Base-by-base conservation (phyloP, 2,888 invertebrate species). In the Subacronicta megacephala region DNA sequence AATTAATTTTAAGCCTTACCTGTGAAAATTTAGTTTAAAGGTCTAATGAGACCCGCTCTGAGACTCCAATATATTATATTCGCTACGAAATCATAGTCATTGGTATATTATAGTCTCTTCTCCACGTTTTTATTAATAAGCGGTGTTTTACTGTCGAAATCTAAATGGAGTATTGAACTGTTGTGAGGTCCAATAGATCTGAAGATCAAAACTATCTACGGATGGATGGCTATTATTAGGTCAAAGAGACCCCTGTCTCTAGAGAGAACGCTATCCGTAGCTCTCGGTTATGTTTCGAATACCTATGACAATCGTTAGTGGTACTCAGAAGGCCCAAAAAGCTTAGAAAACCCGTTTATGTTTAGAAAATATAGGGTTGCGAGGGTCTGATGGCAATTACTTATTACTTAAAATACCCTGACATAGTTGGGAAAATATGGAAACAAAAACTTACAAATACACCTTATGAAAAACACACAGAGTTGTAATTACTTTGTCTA, bases 1-100 rank as follows among this genome's bases (percentile, higher is more conserved):
- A 63, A 56, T 38, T 45, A n/a, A 40, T 20, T 69, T 63, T 73
- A 60, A 50, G 41, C 51, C 38, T 56, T 54, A 63, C 49, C 45
- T 72, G 31, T 67, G 52, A 49, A 42, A 37, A 51, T 55, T 17
- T n/a, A n/a, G n/a, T n/a, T n/a, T n/a, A n/a, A 43, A 46, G 37
- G n/a, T 44, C 26, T 53, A 33, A 36, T 42, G 46, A 17, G 42
- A 49, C 36, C 36, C 35, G 35, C 36, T 38, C 37, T 13, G 16
- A 33, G 44, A 20, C 29, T 17, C 46, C 29, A 51, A 7, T 52
- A 51, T 43, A 31, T 16, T 47, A 52, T 29, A 51, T 26, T 29
- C 43, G 37, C 7, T 36, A 40, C 29, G 29, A 65, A 46, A 12
- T n/a, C 0, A 9, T 1, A 38, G 29, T 17, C 41, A 63, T 18